Base-by-base conservation (phyloP, 2,113 vertebrate species). In the Prolemur simus region DNA sequence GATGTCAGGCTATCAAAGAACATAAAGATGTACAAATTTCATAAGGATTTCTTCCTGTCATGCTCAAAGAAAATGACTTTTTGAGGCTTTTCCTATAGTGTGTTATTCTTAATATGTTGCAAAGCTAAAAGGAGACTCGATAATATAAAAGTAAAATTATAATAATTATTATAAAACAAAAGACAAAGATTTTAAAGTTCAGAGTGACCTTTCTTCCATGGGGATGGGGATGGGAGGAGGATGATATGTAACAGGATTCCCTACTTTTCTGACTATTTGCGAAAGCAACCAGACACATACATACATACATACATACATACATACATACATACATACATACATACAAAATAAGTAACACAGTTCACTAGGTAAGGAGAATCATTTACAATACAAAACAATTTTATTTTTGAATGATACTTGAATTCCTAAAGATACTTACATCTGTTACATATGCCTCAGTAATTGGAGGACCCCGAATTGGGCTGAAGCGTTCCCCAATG, bases 401-500 rank as follows among this genome's bases (percentile, higher is more conserved):
- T 71, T 68, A 49, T 10, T 83, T 73, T 45, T 81, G 25, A 98
- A 71, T 52, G 58, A 84, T 54, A 92, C 37, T 7, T 73, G 63
- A 86, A 95, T 3, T 45, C 25, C 32, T 73, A 74, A 84, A 13
- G 88, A 88, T 4, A 94, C 99, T 99, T 99, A 99, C 99, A 98
- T 99, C 99, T 29, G 99, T 99, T 52, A 99, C 99, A 18, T 99
- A 99, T 49, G 98, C 99, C 97, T 99, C 99, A 0, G 99, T 99
- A 76, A 99, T 99, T 2, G 99, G 99, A 32, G 99, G 99, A 27
- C 99, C 99, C 93, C 99, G 98, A 92, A 99, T 98, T 5, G 99
- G 99, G 98, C 99, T 99, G 98, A 99, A 99, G 18, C 99, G 98
- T 66, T 99, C 99, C 85, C 99, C 99, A 2, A 99, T 99, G 98